phyloP scores from a whole-genome alignment of 2,888 invertebrate species.

The Odontothrips loti region DNA sequence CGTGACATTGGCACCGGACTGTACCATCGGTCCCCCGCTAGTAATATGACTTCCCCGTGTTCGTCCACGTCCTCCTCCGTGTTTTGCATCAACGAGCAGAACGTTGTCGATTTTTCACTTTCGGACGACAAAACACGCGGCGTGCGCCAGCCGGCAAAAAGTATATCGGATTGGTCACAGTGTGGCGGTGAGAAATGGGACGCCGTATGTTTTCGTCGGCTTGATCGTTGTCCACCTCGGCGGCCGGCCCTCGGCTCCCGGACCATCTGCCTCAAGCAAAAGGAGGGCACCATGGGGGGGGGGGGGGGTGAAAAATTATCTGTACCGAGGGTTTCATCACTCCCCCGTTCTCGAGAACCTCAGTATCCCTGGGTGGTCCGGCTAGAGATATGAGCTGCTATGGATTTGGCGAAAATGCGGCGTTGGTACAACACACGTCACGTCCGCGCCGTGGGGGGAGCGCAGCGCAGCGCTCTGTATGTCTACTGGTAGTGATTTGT shows the following conservation, averaged over 20 bases:
- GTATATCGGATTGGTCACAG: background rate
- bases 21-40: background rate
- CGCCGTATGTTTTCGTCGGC: background rate
- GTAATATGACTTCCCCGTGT: background rate
- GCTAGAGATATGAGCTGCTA: background rate
- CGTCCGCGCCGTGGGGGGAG: background rate
- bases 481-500: background rate
- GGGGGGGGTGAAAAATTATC: no score
- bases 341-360: no score
- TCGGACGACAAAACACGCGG: background rate
- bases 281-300: background rate
- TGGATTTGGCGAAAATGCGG: slow-evolving; percentile 6
- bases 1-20: background rate
- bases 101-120: background rate
- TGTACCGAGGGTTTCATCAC: background rate
- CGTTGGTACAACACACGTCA: background rate
- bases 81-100: background rate
- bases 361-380: background rate
- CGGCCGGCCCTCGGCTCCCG: background rate
- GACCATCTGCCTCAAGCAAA: background rate
- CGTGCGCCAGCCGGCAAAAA: background rate
- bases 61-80: background rate
- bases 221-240: background rate
- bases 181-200: background rate
- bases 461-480: background rate